Base-by-base conservation (phyloP, 2,797 vertebrate species). In the Falco berigora region DNA sequence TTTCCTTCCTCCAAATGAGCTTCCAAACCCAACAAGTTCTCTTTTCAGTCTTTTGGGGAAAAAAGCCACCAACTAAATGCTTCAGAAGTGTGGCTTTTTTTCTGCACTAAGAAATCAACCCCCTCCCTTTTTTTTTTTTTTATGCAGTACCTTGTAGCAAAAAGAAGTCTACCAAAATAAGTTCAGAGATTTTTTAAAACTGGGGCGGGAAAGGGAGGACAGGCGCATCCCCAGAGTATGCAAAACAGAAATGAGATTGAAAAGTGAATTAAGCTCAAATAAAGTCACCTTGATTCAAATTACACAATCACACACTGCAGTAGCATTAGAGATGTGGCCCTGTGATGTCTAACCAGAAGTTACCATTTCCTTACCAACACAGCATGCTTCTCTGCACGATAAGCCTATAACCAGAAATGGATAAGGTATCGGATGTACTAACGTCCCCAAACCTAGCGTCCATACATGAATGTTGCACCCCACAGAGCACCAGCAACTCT, bases 251-350 rank as follows among this genome's bases (percentile, higher is more conserved):
- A 95, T 49, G 67, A 96, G 87, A 89, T 3, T 63, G 73, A 81
- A 76, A 92, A 94, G 73, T 62, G 82, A 92, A 83, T 77, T 34
- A 77, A 75, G 71, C n/a, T 93, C 72, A 87, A 4, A 66, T 91
- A 95, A 97, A 96, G 95, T 97, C 94, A 97, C 96, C 94, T 96
- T 95, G 90, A 50, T 92, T 85, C 78, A 80, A 91, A 66, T 56
- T 27, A 74, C 77, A 87, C 55, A 81, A 61, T 34, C 30, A 19
- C 50, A 34, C 1, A 1, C 58, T 47, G 81, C 36, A 58, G 76
- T 9, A 81, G 79, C 22, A 21, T 64, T 80, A 80, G 36, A 77
- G 59, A 68, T 10, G 4, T 32, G 25, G 20, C 25, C 13, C 30
- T 49, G 40, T 15, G 36, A 78, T 61, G 17, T 40, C 49, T 53